Conservation (phyloP, 2,888 invertebrate genomes). For the Desoria tigrina region DNA sequence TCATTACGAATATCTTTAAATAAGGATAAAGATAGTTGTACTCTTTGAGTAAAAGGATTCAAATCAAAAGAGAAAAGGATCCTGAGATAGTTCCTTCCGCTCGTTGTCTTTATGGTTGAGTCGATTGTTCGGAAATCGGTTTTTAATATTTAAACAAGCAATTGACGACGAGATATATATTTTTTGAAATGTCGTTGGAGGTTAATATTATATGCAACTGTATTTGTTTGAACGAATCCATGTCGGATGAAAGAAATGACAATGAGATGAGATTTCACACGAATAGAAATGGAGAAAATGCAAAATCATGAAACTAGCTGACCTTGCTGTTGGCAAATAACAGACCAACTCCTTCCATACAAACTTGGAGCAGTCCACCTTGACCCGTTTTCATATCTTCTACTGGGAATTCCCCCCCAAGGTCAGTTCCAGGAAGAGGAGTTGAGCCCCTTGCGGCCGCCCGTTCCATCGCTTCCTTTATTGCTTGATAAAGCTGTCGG, state of each 20-base stretch:
- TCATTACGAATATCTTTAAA: too few species aligned
- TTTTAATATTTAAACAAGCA: too few species aligned
- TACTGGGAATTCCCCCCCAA: constrained; percentile 96
- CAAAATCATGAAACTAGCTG: constrained; percentile 56
- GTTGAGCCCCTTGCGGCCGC: constrained; percentile 72
- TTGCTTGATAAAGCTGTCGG: constrained; percentile 81
- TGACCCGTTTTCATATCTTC: constrained; percentile 96
- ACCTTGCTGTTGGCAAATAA: constrained; percentile 99
- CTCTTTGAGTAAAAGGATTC: too few species aligned
- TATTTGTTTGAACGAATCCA: too few species aligned
- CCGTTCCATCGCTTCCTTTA: constrained; percentile 97
- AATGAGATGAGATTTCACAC: constrained; percentile 1
- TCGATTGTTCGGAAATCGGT: too few species aligned
- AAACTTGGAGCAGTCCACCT: constrained; percentile 95
- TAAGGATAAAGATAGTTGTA: too few species aligned
- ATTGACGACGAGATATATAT: too few species aligned
- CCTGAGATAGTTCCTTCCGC: too few species aligned
- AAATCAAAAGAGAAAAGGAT: too few species aligned
- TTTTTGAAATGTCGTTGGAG: too few species aligned
- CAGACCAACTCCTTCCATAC: constrained; percentile 98
- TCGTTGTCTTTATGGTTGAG: too few species aligned
- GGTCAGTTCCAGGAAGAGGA: constrained; percentile 72
- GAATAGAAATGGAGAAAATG: not conserved
- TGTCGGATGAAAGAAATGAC: not conserved
- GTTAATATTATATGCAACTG: too few species aligned